These are phyloP conservation scores for Acrossocheilus fasciatus DNA, from an alignment of 2,797 vertebrate species.

Conservation along the genomic window DNA sequence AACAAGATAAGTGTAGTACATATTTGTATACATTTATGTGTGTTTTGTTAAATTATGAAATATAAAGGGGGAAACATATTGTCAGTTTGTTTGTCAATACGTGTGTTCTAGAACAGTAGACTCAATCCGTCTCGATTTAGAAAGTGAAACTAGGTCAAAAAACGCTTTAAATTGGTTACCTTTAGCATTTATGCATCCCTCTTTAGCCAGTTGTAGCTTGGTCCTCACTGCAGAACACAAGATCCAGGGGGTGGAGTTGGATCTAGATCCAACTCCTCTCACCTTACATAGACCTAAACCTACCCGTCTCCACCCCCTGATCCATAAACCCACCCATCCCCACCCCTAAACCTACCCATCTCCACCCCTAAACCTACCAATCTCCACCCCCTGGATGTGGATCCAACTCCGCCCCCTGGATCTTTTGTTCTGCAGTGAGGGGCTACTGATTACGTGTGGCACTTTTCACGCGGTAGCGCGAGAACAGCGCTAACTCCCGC, in stretches of 20 bases:
- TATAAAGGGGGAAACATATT: neutral
- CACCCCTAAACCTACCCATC: no score
- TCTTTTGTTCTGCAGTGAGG: no score
- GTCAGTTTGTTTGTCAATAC: neutral
- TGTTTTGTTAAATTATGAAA: neutral
- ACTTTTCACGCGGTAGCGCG: neutral
- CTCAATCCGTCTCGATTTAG: neutral
- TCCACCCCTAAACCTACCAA: no score
- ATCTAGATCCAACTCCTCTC: no score
- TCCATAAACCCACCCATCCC: no score
- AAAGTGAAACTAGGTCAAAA: neutral
- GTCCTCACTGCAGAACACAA: no score
- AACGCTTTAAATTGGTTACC: neutral
- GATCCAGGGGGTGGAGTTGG: no score
- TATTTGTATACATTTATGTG: neutral
- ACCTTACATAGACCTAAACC: no score
- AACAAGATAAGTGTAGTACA: neutral
- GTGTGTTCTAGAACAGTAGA: neutral
- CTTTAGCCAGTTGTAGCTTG: neutral
- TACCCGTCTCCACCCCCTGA: no score
- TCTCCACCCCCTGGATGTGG: no score
- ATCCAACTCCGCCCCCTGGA: no score
- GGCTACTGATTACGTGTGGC: no score
- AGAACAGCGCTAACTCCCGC: neutral
- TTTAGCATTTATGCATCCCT: neutral